A percentile compares a stretch with the other conserved stretches of the same genome.
Conservation (phyloP, 1,140 invertebrate species). For the Plectus sambesii region DNA sequence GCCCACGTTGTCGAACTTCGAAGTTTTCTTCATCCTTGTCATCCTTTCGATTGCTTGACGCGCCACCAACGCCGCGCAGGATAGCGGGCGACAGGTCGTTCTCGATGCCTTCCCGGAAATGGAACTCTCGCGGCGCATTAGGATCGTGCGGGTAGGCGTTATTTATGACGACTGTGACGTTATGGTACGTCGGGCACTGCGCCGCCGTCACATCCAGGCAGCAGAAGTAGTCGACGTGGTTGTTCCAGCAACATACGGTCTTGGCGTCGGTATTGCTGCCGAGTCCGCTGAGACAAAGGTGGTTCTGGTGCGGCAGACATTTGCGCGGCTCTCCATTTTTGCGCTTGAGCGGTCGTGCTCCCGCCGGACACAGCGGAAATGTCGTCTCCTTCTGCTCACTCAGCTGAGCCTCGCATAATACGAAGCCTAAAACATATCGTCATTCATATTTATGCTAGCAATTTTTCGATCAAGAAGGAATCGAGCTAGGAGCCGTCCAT, state of each 20-base stretch:
- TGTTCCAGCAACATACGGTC: constrained; percentile 43
- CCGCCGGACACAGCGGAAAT: constrained; percentile 20
- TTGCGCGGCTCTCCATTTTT: constrained; percentile 42
- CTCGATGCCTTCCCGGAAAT: constrained; percentile 43
- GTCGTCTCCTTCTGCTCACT: too few relatives aligned
- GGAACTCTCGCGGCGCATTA: constrained; percentile 35
- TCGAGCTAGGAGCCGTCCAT: too few relatives aligned
- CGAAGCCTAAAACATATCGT: too few relatives aligned
- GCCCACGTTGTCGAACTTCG: too few relatives aligned
- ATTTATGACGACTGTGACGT: constrained; percentile 44
- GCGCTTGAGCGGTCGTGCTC: constrained; percentile 18
- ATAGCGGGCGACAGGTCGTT: too few relatives aligned
- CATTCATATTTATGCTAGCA: too few relatives aligned
- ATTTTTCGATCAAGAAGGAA: too few relatives aligned
- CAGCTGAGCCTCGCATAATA: too few relatives aligned
- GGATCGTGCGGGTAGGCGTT: constrained; percentile 41
- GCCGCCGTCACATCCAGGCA: constrained; percentile 34
- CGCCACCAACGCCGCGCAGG: too few relatives aligned
- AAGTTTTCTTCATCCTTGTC: too few relatives aligned
- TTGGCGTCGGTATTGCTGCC: constrained; percentile 35
- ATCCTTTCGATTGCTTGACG: too few relatives aligned
- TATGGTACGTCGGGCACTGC: constrained; percentile 35
- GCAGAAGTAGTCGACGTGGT: constrained; percentile 45
- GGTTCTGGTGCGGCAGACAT: constrained; percentile 41
- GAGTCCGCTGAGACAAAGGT: constrained; percentile 40